phyloP scores from a whole-genome alignment of 2,113 vertebrate genomes.

The Nycticryphes semicollaris region DNA sequence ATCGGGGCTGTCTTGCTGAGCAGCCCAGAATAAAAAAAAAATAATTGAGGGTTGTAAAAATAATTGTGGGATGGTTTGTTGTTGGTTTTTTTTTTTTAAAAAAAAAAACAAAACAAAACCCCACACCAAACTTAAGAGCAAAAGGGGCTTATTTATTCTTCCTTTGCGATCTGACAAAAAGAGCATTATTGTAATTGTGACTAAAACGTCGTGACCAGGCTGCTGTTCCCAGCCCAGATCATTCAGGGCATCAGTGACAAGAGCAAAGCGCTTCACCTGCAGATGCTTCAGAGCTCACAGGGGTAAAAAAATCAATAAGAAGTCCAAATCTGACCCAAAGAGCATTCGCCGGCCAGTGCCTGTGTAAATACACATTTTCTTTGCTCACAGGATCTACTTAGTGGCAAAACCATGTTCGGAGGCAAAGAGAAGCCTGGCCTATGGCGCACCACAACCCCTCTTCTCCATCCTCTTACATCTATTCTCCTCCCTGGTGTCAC shows the following conservation, averaged over 20 bases:
- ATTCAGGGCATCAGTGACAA: rapidly evolving
- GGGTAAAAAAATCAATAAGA: background rate
- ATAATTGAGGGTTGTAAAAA: background rate
- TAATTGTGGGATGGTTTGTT: background rate
- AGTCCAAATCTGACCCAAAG: background rate
- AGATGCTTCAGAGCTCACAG: background rate
- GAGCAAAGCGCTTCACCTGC: background rate
- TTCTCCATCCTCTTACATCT: too few species aligned
- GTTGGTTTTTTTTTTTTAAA: background rate
- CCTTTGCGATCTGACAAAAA: background rate
- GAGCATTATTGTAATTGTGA: background rate
- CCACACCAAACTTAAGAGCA: background rate
- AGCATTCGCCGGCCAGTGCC: background rate
- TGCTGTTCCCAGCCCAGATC: background rate
- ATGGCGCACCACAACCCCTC: background rate
- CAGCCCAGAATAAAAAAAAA: background rate
- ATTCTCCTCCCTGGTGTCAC: background rate
- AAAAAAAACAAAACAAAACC: background rate
- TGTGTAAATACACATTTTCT: background rate
- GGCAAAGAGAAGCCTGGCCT: background rate
- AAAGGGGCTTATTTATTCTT: background rate
- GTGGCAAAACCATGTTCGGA: background rate
- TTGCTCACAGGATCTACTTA: background rate
- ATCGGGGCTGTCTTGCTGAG: background rate
- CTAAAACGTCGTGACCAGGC: background rate